phyloP scores from a whole-genome alignment of 1,140 invertebrate genomes.

The Heliconius eleuchia region DNA sequence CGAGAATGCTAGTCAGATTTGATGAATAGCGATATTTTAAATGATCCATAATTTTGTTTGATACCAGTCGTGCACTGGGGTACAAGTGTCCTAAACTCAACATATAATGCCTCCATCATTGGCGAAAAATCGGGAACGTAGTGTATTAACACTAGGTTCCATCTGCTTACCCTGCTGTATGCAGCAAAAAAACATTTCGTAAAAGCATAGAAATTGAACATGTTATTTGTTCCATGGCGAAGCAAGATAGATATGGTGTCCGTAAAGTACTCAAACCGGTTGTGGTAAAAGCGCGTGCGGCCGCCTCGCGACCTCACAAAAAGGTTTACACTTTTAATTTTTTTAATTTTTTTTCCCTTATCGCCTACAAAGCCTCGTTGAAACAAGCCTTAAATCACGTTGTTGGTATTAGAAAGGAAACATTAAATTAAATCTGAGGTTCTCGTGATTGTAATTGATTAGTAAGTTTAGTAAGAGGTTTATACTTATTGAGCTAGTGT shows the following conservation, averaged over 20 bases:
- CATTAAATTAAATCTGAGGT: conserved; percentile 59
- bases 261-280: conserved; percentile 76
- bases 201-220: conserved; percentile 78
- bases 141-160: no score
- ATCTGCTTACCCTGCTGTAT: no score
- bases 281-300: conserved; percentile 69
- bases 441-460: conserved; percentile 48
- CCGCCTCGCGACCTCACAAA: conserved; percentile 78
- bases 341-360: conserved; percentile 55
- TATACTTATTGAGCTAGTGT: conserved; percentile 21
- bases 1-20: neutral
- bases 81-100: no score
- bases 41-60: conserved; percentile 51
- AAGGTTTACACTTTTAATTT: conserved; percentile 76
- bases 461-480: conserved; percentile 36
- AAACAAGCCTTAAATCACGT: conserved; percentile 69
- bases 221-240: conserved; percentile 75
- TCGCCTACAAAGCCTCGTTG: conserved; percentile 67
- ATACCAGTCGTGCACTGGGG: no score
- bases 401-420: conserved; percentile 61
- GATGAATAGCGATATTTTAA: neutral
- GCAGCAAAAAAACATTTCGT: conserved; percentile 33
- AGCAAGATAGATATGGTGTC: conserved; percentile 76
- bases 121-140: no score
- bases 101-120: no score